A percentile compares a stretch with the other conserved stretches of the same genome.
Evolutionary conservation across 2,113 vertebrate genomes (phyloP).

Genomic region (Neogobius melanostomus): DNA sequence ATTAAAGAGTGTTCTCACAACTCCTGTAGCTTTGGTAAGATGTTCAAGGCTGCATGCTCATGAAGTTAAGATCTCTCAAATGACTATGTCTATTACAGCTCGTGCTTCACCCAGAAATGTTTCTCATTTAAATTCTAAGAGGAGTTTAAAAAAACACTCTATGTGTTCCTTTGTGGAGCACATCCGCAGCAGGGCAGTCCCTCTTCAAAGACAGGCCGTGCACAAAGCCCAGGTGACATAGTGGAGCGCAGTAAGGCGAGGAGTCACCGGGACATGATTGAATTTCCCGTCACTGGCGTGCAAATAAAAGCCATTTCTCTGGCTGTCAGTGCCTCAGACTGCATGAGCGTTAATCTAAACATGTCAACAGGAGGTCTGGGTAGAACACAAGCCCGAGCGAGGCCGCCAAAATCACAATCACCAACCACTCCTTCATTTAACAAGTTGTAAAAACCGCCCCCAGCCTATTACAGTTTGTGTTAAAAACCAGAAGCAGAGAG

Average conservation of each 20-base stretch:
- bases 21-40: neutral
- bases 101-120: slow-evolving; percentile 60
- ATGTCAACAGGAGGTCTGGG: slow-evolving; percentile 33
- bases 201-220: slow-evolving; percentile 15
- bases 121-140: slow-evolving; percentile 3
- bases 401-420: slow-evolving; percentile 38
- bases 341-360: slow-evolving; percentile 1
- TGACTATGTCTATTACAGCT: slow-evolving; percentile 39
- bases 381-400: slow-evolving; percentile 63
- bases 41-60: slow-evolving; percentile 64
- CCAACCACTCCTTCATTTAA: slow-evolving; percentile 37
- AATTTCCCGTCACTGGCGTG: slow-evolving; percentile 32
- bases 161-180: neutral
- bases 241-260: slow-evolving; percentile 11
- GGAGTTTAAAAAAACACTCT: slow-evolving; percentile 3
- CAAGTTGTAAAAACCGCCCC: slow-evolving; percentile 53
- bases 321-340: slow-evolving; percentile 30
- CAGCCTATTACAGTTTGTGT: slow-evolving; percentile 59
- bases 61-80: slow-evolving; percentile 19
- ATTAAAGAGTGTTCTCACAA: no score
- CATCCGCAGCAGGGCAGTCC: slow-evolving; percentile 9
- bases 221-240: slow-evolving; percentile 26
- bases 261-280: slow-evolving; percentile 25
- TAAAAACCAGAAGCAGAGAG: slow-evolving; percentile 57
- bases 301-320: slow-evolving; percentile 63